Base-by-base conservation (phyloP, 64 coral and sea anemone genomes). In the Astreopora myriophthalma region DNA sequence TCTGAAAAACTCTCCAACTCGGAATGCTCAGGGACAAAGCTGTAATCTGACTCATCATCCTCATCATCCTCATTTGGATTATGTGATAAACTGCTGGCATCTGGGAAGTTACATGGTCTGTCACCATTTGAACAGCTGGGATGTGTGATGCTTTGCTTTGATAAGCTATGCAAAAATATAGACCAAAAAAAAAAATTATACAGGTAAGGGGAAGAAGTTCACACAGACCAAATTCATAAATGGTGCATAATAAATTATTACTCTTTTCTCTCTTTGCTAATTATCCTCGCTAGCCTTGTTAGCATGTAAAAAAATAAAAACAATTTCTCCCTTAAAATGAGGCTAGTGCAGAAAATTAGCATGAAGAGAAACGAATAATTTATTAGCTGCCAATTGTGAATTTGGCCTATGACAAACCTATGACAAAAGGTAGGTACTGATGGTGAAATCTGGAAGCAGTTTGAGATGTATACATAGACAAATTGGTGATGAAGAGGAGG, bases 1-100 rank as follows among this genome's bases (percentile, higher is more conserved):
- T 93, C 75, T 46, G 79, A 82, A 11, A 82, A 82, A 36, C 79
- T 82, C 32, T 82, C 79, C 20, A 82, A 52, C 32, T 82, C 79
- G 11, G 22, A 82, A 60, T 82, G 32, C 9, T 32, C 9, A 33
- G 57, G 79, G 25, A 39, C 32, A 82, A 37, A 82, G 14, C 79
- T 82, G 9, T 9, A 33, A 82, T 82, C 76, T 58, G 76, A 80
- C 29, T 62, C 79, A 12, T 82, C 57, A 14, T 64, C 55, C 49
- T 48, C 23, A 83, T 93, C 91, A 55, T 71, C 46, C 36, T 69
- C 40, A 88, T 71, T 75, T 27, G 11, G 33, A 26, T 12, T 55
- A 72, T 51, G 63, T 52, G 8, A 14, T 36, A 2, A 8, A 1
- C 46, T 71, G 20, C 26, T 22, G 28, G 66, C 39, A 89, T 71